A percentile compares a stretch with the other conserved stretches of the same genome.
phyloP scores from a whole-genome alignment of 2,113 vertebrate genomes.

The Sapajus apella region DNA sequence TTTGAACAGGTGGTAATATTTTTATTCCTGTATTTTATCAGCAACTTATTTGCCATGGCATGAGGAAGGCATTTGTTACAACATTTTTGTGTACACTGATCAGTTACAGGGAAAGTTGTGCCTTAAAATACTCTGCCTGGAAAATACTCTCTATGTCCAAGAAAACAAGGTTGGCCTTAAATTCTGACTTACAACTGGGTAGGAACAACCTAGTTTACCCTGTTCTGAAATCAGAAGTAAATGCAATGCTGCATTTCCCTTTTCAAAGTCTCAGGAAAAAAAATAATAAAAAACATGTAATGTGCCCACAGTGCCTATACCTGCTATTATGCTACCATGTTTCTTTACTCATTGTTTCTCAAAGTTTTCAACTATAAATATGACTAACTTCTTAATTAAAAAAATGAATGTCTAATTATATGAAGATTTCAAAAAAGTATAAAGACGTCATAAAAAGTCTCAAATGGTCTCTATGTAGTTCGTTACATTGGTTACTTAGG shows the following conservation, averaged over 20 bases:
- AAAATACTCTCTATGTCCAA: conserved; percentile 58
- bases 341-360: conserved; percentile 39
- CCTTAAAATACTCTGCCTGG: conserved; percentile 58
- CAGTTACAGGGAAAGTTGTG: conserved; percentile 44
- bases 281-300: not conserved
- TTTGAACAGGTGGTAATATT: conserved; percentile 64
- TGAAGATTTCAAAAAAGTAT: not conserved
- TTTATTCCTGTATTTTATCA: conserved; percentile 67
- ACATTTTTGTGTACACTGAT: conserved; percentile 49
- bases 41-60: conserved; percentile 57
- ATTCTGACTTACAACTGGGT: conserved; percentile 45
- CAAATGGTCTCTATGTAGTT: not conserved
- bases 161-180: conserved; percentile 42
- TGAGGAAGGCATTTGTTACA: conserved; percentile 32
- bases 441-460: conserved; percentile 10
- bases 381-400: conserved; percentile 31
- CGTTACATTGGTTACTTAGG: not conserved
- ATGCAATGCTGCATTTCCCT: conserved; percentile 48
- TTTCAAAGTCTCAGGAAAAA: conserved; percentile 19
- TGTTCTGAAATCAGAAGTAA: conserved; percentile 58
- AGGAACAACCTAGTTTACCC: conserved; percentile 27
- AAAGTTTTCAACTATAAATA: conserved; percentile 1
- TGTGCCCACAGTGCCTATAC: not conserved
- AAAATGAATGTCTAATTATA: conserved; percentile 18
- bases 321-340: not conserved